Conservation (phyloP, 2,113 vertebrate species). For the Vombatus ursinus region DNA sequence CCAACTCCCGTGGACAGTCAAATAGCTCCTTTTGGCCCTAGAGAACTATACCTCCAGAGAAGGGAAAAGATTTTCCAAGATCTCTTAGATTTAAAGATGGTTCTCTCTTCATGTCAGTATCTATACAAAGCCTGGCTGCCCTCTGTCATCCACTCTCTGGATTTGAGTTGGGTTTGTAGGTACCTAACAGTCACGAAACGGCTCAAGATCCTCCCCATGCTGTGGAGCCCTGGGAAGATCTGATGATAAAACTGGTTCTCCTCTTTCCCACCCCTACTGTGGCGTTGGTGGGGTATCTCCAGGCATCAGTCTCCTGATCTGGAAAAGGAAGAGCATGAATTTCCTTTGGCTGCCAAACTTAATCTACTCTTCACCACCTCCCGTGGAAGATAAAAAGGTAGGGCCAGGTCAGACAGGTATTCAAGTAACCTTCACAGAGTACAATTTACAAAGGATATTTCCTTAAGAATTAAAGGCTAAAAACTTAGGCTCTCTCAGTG, state of each 20-base stretch:
- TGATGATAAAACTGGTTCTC: not conserved
- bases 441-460: not conserved
- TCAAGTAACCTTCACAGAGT: not conserved
- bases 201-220: not conserved
- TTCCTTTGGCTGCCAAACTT: not conserved
- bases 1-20: not conserved
- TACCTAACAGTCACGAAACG: not conserved
- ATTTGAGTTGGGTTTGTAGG: not conserved
- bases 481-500: not conserved
- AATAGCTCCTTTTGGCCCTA: no score
- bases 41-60: not conserved
- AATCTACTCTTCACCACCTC: not conserved
- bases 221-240: not conserved
- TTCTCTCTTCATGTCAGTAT: conserved; percentile 13
- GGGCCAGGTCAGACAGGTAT: not conserved
- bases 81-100: not conserved
- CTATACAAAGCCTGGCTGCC: not conserved
- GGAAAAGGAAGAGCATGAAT: not conserved
- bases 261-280: not conserved
- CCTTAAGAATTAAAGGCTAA: not conserved
- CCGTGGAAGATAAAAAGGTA: not conserved
- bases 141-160: not conserved
- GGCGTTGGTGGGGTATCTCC: not conserved
- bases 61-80: not conserved
- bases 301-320: not conserved